These are phyloP conservation scores for Coptodon rendalli DNA, from an alignment of 2,113 vertebrate species.

Conservation along the genomic window DNA sequence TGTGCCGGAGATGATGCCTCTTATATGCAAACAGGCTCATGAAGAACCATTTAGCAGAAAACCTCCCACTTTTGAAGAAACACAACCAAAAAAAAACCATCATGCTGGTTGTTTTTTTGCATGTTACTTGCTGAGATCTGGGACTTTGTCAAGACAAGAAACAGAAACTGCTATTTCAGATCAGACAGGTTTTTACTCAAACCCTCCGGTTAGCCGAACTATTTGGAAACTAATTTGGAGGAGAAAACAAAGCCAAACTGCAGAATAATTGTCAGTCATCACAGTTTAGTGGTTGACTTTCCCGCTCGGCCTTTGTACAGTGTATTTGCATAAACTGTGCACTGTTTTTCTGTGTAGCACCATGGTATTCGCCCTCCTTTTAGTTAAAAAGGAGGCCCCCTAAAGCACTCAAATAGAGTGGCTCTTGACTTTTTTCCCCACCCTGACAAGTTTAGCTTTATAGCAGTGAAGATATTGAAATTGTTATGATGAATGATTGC, in stretches of 20 bases:
- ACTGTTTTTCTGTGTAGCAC: background rate
- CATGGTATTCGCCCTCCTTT: accelerated
- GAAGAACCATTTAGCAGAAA: background rate
- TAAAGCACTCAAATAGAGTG: background rate
- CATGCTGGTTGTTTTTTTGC: background rate
- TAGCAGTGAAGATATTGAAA: background rate
- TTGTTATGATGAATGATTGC: background rate
- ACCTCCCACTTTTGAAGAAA: background rate
- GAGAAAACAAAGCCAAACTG: constrained; percentile 2
- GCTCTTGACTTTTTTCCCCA: background rate
- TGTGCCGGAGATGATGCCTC: background rate
- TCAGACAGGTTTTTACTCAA: background rate
- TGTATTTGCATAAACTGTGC: background rate
- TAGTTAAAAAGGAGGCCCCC: background rate
- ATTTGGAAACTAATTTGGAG: background rate
- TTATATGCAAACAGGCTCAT: background rate
- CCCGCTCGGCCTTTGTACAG: background rate
- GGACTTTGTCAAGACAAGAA: background rate
- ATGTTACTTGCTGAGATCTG: background rate
- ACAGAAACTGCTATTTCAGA: background rate
- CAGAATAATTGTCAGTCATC: background rate
- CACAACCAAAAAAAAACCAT: background rate
- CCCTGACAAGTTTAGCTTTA: background rate
- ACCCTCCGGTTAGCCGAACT: background rate
- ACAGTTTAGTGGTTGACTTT: background rate